Conservation (phyloP, 2,888 invertebrate genomes). For the Drosophila austrosaltans region DNA sequence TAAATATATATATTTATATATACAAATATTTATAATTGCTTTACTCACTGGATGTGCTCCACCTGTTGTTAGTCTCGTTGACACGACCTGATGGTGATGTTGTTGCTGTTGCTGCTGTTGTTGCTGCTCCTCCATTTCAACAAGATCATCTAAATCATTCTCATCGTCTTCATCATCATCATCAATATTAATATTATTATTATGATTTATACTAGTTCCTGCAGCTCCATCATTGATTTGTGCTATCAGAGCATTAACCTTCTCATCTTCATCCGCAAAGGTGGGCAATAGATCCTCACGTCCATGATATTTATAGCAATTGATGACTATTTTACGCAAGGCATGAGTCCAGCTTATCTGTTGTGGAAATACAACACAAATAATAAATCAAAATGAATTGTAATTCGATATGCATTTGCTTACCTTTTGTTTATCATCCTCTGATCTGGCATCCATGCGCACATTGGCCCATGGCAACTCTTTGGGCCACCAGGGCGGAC, state of each 20-base stretch:
- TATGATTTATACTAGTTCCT: neutral
- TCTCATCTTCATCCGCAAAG: constrained; percentile 95
- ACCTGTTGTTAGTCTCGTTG: neutral
- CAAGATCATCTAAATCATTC: constrained; percentile 5
- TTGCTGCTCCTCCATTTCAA: neutral
- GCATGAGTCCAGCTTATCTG: constrained; percentile 99
- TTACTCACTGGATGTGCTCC: neutral
- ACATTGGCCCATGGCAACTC: constrained; percentile 99
- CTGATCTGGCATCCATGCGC: constrained; percentile 97
- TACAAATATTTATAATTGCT: too few relatives aligned
- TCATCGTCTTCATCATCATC: constrained; percentile 8
- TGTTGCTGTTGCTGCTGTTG: neutral
- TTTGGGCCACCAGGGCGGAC: constrained; percentile 99
- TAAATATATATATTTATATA: neutral
- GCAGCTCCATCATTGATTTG: constrained; percentile 64
- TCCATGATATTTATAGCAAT: constrained; percentile 99
- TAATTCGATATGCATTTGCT: neutral
- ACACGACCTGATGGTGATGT: neutral
- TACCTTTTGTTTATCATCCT: constrained; percentile 98
- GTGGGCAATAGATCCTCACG: constrained; percentile 97
- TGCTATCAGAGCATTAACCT: constrained; percentile 86
- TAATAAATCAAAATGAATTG: neutral
- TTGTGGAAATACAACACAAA: neutral
- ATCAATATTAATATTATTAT: neutral
- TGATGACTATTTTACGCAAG: constrained; percentile 96